These are phyloP conservation scores for Ganaspis sp. DNA, from an alignment of 1,140 invertebrate species.

Conservation along the genomic window DNA sequence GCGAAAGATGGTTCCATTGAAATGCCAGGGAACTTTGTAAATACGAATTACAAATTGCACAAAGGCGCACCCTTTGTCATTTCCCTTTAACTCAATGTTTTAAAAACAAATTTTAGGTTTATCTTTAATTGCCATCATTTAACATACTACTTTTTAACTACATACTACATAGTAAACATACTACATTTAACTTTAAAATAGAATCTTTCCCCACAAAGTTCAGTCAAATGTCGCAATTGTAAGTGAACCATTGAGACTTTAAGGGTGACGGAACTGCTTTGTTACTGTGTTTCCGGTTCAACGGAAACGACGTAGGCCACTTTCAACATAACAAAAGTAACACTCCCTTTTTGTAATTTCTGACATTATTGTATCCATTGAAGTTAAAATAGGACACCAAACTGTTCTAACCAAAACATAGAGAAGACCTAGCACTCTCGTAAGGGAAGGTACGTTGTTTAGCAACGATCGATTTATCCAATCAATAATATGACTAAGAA, in stretches of 20 bases:
- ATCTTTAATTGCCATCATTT: neutral
- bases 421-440: no score
- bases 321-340: constrained; percentile 61
- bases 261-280: constrained; percentile 63
- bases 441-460: no score
- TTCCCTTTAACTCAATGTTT: no score
- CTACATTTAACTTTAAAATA: constrained; percentile 61
- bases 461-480: no score
- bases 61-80: no score
- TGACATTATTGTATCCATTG: neutral
- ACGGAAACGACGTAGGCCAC: constrained; percentile 61
- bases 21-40: neutral
- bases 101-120: neutral
- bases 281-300: constrained; percentile 62
- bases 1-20: constrained; percentile 13
- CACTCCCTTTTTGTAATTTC: neutral
- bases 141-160: neutral
- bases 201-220: constrained; percentile 65
- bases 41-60: neutral
- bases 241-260: constrained; percentile 44
- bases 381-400: neutral
- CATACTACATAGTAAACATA: neutral
- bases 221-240: constrained; percentile 64
- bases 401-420: no score
- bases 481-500: no score